These are phyloP conservation scores for Crossocerus cetratus DNA, from an alignment of 2,888 invertebrate species.

Conservation along the genomic window DNA sequence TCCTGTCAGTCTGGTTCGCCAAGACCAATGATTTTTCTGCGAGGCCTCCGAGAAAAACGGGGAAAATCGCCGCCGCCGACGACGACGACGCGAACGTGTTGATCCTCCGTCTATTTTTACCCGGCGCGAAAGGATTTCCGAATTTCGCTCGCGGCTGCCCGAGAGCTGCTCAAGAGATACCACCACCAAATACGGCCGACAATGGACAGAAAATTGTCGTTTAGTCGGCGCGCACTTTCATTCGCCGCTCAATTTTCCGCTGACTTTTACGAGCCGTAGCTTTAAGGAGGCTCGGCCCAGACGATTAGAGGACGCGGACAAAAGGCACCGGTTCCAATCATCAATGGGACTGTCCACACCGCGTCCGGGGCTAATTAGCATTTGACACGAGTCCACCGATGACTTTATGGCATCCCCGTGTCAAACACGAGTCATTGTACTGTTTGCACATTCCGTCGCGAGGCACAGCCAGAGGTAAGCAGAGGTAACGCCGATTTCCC, in stretches of 20 bases:
- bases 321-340: background rate
- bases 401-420: too few species aligned
- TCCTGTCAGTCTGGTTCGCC: constrained; percentile 49
- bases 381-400: too few species aligned
- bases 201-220: constrained; percentile 56
- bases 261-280: constrained; percentile 57
- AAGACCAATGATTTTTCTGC: constrained; percentile 32
- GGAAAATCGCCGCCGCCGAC: constrained; percentile 25
- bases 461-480: background rate
- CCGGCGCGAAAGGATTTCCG: background rate
- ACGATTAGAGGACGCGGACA: background rate
- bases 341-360: background rate
- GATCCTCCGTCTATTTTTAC: constrained; percentile 26
- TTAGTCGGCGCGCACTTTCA: constrained; percentile 44
- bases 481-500: background rate
- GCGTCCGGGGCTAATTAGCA: background rate
- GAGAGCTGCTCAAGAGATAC: constrained; percentile 34
- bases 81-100: constrained; percentile 26
- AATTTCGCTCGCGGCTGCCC: background rate
- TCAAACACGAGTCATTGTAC: too few species aligned
- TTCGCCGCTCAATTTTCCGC: constrained; percentile 57
- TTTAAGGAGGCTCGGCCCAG: constrained; percentile 16
- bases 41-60: constrained; percentile 26
- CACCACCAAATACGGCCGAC: constrained; percentile 25
- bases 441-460: background rate